Conservation (phyloP, 2,888 invertebrate species). For the Doris montereyensis region DNA sequence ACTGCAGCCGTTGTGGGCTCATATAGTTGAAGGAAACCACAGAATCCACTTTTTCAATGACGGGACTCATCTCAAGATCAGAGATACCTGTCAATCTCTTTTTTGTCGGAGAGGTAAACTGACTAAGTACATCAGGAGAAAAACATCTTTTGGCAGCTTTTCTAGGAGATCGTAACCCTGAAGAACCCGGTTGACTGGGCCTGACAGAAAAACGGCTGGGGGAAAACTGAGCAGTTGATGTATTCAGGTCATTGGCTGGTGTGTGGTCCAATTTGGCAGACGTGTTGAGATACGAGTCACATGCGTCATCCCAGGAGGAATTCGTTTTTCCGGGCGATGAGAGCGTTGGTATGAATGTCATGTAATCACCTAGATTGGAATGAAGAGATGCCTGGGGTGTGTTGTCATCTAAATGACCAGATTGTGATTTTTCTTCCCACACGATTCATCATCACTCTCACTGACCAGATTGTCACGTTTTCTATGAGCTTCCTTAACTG, state of each 20-base stretch:
- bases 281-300: constrained; percentile 54
- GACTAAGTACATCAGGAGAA: too few relatives aligned
- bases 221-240: neutral
- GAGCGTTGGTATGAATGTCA: constrained; percentile 42
- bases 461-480: too few relatives aligned
- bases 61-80: constrained; percentile 4
- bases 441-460: too few relatives aligned
- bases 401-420: too few relatives aligned
- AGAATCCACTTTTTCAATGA: constrained; percentile 42
- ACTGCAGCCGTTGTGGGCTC: constrained; percentile 25
- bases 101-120: neutral
- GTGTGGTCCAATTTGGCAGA: constrained; percentile 24
- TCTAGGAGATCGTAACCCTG: too few relatives aligned
- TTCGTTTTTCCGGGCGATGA: constrained; percentile 60
- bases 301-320: constrained; percentile 59
- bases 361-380: constrained; percentile 21
- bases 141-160: too few relatives aligned
- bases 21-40: constrained; percentile 28
- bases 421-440: too few relatives aligned
- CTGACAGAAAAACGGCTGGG: neutral
- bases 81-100: neutral
- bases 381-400: too few relatives aligned
- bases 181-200: neutral
- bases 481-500: too few relatives aligned
- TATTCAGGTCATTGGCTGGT: constrained; percentile 2